Conservation (phyloP, 1,140 invertebrate genomes). For the Lithobius niger region DNA sequence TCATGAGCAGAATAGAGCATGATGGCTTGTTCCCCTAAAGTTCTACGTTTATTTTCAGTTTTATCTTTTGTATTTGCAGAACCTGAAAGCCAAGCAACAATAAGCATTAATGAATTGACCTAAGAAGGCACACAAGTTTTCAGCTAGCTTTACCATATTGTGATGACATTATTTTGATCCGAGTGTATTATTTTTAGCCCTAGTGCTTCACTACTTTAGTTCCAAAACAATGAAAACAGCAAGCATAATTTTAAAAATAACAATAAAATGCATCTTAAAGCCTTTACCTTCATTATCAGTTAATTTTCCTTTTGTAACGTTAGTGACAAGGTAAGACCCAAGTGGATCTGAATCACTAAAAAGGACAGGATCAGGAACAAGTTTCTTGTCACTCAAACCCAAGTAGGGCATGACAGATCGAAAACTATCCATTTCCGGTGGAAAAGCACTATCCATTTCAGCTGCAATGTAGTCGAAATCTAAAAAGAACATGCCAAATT, state of each 20-base stretch:
- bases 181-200: neutral
- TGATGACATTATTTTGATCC: neutral
- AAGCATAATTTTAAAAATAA: neutral
- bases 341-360: conserved; percentile 41
- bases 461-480: conserved; percentile 4
- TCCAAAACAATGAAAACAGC: neutral
- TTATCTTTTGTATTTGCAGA: neutral
- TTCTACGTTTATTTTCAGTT: conserved; percentile 15
- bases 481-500: neutral
- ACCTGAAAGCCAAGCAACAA: neutral
- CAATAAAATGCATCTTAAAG: neutral
- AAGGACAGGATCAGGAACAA: conserved; percentile 33
- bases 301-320: conserved; percentile 12
- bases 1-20: conserved; percentile 33
- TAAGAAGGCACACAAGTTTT: neutral
- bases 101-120: neutral
- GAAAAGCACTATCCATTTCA: neutral
- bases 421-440: conserved; percentile 4
- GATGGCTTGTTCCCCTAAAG: conserved; percentile 39
- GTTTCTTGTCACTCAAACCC: conserved; percentile 31
- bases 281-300: conserved; percentile 2
- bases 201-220: neutral
- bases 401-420: conserved; percentile 21
- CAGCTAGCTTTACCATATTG: neutral
- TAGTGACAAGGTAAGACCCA: conserved; percentile 35